Evolutionary conservation across 1,140 invertebrate species (phyloP), one percentile per base, ranked within the genome.

Genomic region (Drosophila subobscura): DNA sequence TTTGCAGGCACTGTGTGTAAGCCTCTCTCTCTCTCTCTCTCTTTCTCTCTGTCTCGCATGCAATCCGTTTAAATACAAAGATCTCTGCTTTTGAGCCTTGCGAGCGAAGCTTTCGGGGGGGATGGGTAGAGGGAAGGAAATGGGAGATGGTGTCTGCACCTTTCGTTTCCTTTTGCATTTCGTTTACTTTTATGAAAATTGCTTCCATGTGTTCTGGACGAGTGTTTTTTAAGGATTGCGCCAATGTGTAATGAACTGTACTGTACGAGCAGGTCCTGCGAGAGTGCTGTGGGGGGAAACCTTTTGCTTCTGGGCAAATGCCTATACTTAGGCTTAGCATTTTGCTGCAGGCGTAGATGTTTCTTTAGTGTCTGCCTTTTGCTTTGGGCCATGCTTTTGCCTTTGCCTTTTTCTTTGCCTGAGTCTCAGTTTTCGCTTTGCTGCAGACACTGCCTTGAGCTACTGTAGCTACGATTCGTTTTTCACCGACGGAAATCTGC

Each of bases 151-250:
- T 3, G 6, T 20, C 29, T 37, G 7, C 14, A 53, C 40, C 50
- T 25, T 51, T 51, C 41, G 16, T n/a, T 22, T 41, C 56, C 46
- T 44, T 70, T 55, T 47, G 23, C 59, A 79, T 77, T 85, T 80
- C 77, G 72, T 85, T 85, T 77, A 86, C 80, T 86, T 85, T 85
- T 86, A 85, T 85, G 72, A 79, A 76, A 79, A 85, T 73, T 66
- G 56, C 64, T 61, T 42, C 46, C 45, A 80, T 59, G 45, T 79
- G 64, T 71, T 61, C 60, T 47, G 50, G 54, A 47, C 55, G 61
- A 63, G 65, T 61, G 57, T 76, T 53, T 37, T 47, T 54, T 73
- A 59, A 85, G 75, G 81, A 84, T 72, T 84, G 78, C 65, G 41
- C 57, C 61, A 61, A 61, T 70, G 79, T 83, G 79, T 77, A 68